Conservation (phyloP, 2,797 vertebrate species). For the Halcyon chelicuti region DNA sequence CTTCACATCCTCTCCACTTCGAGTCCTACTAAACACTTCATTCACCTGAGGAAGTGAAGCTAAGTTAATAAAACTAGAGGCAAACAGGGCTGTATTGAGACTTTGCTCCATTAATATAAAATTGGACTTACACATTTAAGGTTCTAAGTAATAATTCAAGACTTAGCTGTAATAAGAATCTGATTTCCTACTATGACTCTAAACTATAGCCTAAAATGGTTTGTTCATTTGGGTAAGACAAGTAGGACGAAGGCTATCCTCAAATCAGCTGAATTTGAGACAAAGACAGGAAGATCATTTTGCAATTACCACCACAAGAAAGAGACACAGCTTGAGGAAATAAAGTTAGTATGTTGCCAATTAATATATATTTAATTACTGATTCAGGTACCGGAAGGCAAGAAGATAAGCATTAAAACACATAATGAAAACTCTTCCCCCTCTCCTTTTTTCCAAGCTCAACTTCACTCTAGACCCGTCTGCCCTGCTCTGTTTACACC, state of each 20-base stretch:
- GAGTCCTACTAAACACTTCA: conserved; percentile 85
- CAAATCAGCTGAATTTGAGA: neutral
- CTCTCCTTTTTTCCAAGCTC: neutral
- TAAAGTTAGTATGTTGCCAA: neutral
- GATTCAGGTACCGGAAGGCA: neutral
- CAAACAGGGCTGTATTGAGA: neutral
- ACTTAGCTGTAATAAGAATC: neutral
- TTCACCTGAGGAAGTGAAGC: conserved; percentile 82
- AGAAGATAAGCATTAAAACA: neutral
- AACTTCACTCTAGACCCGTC: neutral
- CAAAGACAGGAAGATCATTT: neutral
- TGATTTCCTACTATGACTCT: neutral
- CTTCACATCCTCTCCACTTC: conserved; percentile 86
- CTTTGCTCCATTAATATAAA: neutral
- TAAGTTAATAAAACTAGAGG: neutral
- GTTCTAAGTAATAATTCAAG: neutral
- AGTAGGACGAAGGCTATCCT: neutral
- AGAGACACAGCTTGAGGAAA: neutral
- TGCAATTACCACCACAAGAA: neutral
- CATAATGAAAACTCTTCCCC: neutral
- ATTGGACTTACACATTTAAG: neutral
- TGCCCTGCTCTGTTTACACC: neutral
- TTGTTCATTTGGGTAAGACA: neutral
- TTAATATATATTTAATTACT: neutral
- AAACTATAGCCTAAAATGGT: neutral